Evolutionary conservation across 1,140 invertebrate species (phyloP).

Genomic region (Listronotus bonariensis): DNA sequence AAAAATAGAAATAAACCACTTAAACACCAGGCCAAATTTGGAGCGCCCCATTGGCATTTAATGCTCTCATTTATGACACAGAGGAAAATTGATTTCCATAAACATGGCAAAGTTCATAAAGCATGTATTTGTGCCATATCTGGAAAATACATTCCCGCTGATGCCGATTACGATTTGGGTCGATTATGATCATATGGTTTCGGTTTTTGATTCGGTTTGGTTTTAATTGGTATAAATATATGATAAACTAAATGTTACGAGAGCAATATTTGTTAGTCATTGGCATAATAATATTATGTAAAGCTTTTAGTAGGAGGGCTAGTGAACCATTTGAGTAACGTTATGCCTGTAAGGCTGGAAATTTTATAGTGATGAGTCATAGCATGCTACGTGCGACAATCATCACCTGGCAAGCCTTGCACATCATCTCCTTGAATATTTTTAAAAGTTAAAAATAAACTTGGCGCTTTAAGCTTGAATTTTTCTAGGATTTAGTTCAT

Average conservation of each 20-base stretch:
- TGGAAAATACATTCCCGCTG: conserved; percentile 8
- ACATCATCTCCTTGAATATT: no score
- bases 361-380: no score
- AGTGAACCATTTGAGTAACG: no score
- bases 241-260: conserved; percentile 7
- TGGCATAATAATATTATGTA: no score
- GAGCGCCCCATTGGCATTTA: conserved; percentile 18
- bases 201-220: conserved; percentile 18
- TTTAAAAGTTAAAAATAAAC: no score
- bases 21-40: conserved; percentile 14
- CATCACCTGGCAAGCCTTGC: no score
- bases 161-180: background rate
- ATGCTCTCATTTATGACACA: conserved; percentile 25
- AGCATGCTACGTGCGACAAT: no score
- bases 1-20: conserved; percentile 29
- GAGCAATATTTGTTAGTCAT: background rate
- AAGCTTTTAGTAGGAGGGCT: no score
- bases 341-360: no score
- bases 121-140: conserved; percentile 30
- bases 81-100: conserved; percentile 36
- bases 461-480: no score
- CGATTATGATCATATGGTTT: conserved; percentile 17
- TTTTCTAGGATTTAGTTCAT: no score
- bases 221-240: conserved; percentile 2
- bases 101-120: conserved; percentile 27